Percentiles rank a stretch among this genome's conserved stretches.
Conservation (phyloP, 2,888 invertebrate species). For the Corbicula japonica region DNA sequence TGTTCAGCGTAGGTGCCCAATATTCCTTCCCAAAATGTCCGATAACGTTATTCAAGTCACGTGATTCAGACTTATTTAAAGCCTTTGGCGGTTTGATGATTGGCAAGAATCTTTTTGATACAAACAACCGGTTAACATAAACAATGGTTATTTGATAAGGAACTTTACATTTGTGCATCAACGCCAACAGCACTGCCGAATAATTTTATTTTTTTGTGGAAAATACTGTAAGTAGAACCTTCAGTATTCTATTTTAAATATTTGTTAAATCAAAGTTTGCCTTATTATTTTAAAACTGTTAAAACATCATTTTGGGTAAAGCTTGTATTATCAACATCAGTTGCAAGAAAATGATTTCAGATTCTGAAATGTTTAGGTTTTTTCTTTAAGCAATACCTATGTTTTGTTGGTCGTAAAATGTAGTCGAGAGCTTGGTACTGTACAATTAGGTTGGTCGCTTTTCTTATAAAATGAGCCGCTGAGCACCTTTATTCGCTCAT, state of each 20-base stretch:
- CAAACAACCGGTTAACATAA: slow-evolving; percentile 9
- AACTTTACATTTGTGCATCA: too few relatives aligned
- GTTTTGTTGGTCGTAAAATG: too few relatives aligned
- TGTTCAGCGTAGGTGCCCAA: slow-evolving; percentile 35
- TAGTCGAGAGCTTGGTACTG: too few relatives aligned
- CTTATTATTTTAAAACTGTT: background rate
- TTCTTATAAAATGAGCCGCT: too few relatives aligned
- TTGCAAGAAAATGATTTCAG: background rate
- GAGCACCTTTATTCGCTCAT: too few relatives aligned
- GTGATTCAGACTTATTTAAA: slow-evolving; percentile 52
- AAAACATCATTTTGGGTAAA: background rate
- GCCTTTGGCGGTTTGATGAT: slow-evolving; percentile 32
- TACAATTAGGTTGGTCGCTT: too few relatives aligned
- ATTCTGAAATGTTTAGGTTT: too few relatives aligned
- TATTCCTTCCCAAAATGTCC: slow-evolving; percentile 41
- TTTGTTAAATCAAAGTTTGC: background rate
- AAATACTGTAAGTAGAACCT: background rate
- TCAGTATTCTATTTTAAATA: slow-evolving; percentile 7
- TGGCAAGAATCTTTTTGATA: slow-evolving; percentile 37
- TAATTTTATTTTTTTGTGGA: too few relatives aligned
- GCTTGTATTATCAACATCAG: background rate
- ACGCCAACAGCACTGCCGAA: too few relatives aligned
- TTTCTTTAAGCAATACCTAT: too few relatives aligned
- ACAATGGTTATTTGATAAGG: slow-evolving; percentile 17
- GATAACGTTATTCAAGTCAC: slow-evolving; percentile 41